These are phyloP conservation scores for Antrozous pallidus DNA, from an alignment of 2,797 vertebrate species.

Conservation along the genomic window DNA sequence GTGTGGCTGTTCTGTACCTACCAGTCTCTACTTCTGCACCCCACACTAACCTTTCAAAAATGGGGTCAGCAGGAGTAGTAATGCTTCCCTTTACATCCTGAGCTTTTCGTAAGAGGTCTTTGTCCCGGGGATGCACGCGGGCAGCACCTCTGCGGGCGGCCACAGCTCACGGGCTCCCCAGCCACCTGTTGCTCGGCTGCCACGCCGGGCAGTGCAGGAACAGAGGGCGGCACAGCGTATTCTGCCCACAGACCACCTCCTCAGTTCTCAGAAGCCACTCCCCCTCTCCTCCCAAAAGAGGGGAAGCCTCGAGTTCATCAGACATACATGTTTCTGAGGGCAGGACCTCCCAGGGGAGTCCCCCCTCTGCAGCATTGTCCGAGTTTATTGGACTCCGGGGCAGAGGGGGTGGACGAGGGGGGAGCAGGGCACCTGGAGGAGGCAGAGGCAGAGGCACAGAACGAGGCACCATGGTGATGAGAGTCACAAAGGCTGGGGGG, in stretches of 20 bases:
- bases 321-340: not conserved
- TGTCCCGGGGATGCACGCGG: not conserved
- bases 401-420: too few species aligned
- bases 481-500: not conserved
- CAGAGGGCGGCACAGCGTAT: not conserved
- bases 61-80: not conserved
- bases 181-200: not conserved
- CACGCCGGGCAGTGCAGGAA: not conserved
- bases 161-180: not conserved
- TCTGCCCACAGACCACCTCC: not conserved
- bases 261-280: not conserved
- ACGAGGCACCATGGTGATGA: not conserved
- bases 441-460: not conserved
- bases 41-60: not conserved
- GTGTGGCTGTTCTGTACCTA: not conserved
- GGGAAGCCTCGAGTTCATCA: not conserved
- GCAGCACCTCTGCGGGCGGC: not conserved
- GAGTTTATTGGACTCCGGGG: not conserved
- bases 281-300: not conserved
- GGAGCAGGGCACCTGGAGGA: not conserved
- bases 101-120: not conserved
- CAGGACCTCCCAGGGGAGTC: not conserved
- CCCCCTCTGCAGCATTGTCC: not conserved
- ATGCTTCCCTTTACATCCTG: not conserved
- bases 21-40: not conserved